Evolutionary conservation across 2,888 invertebrate species (phyloP), one percentile per base, ranked within the genome.

Genomic region (Callyntrura guangdongensis): DNA sequence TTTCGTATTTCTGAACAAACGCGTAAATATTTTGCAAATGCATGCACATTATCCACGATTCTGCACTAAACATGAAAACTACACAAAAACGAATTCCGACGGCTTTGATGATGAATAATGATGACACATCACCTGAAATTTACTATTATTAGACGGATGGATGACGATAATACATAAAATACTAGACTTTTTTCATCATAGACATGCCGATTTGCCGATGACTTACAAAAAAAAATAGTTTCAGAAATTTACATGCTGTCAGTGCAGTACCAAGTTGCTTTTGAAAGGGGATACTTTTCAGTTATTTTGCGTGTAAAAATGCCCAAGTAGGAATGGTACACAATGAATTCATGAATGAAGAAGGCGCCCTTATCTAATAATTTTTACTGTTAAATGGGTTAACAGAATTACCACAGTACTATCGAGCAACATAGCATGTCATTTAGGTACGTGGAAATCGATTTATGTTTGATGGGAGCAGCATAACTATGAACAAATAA

Each of bases 41-140:
- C 22, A 69, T 69, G 45, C 8, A 36, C 36, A 5, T 45, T 45
- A 69, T 69, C 45, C 69, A 69, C 69, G 45, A 69, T 69, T 17
- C 45, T 17, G 6, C 69, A 69, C 9, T 69, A 17, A 36, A 69
- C 69, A 45, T 69, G 36, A 69, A 69, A 17, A 14, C 3, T 12
- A 45, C 36, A 69, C 2, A 27, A 6, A 8, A 69, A 36, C 36
- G 27, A 77, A 53, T 53, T 53, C n/a, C 25, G 77, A 25, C n/a
- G 2, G 25, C 6, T 14, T 49, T 4, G 47, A 74, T 77, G 53
- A 77, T 69, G 36, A 69, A 45, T n/a, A 17, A 77, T 77, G 53
- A 77, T 77, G 77, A 77, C 77, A 77, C 49, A 25, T 53, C 77
- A 77, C 77, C 49, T 47, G 5, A 77, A 0, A 69, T 11, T 22